Base-by-base conservation (phyloP, 2,113 vertebrate species). In the Puffinus mauretanicus region DNA sequence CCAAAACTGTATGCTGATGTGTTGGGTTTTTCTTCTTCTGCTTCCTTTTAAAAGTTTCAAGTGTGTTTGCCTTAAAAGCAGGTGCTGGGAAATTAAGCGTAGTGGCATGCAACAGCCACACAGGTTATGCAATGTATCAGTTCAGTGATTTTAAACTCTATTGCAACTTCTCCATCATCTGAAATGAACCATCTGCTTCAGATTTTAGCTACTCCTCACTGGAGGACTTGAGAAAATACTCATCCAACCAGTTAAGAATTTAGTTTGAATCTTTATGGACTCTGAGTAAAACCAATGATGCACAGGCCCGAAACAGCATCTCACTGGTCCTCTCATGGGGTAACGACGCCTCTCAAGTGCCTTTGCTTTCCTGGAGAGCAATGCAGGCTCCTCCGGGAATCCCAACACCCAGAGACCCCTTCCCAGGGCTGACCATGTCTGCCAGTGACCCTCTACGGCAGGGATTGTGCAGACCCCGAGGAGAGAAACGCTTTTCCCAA, bases 261-360 rank as follows among this genome's bases (percentile, higher is more conserved):
- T 20, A 10, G 27, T 26, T 38, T 20, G 34, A 54, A 24, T 13
- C 22, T 40, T 54, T 22, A n/a, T 4, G 27, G 36, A 29, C 55
- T 27, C 14, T 0, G 3, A 69, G 22, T 38, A 52, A 66, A 86
- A 47, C 13, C 40, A 36, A 1, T 0, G 11, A 40, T 19, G 47
- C 24, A 16, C 29, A 42, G n/a, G 8, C 11, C 20, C 36, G 54
- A 81, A 69, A 49, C 1, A n/a, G 8, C 30, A 36, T 55, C 67
- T n/a, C 30, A 5, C 8, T 25, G 24, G 10, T 16, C 5, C 0
- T 18, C 67, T 42, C 16, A 1, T 2, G 5, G 46, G 25, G 24
- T 52, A 47, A 15, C 29, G 7, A 11, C 3, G 5, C 32, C 32
- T 14, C 36, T 27, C 26, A 9, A 11, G 12, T 16, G 21, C 49